Evolutionary conservation across 2,888 invertebrate species (phyloP), one percentile per base, ranked within the genome.

Genomic region (Cremastinae sp.): DNA sequence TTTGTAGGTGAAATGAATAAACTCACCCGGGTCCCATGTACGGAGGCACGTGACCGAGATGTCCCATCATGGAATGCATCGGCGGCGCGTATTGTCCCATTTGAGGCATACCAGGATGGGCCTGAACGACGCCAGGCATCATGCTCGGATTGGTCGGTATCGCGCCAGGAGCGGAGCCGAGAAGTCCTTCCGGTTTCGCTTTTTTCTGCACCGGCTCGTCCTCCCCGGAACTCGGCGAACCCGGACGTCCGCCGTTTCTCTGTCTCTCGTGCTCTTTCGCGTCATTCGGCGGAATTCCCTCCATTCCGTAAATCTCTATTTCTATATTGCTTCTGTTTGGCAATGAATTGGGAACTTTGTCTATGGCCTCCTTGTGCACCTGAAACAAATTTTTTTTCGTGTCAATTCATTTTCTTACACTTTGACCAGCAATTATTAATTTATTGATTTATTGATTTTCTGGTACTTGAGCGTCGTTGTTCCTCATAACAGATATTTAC

Each of bases 251-350:
- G 88, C 92, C 90, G 81, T 93, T 92, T 89, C 96, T 96, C 89
- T 96, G 96, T 84, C 95, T 93, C 91, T 98, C 98, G 91, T 98
- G 98, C 88, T 97, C 97, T 89, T 95, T 95, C 79, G 98, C 90
- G 92, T 99, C 98, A 85, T 96, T 96, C 68, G 96, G 94, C 34
- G 99, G 99, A 87, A 99, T 99, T 84, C 99, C 99, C 93, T 99
- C 99, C 99, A 99, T 99, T 82, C 99, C 99, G 92, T 99, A 99
- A 88, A 99, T 99, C 93, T 99, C 99, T 90, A 99, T 97, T 92
- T 99, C 98, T 89, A 98, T 98, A 92, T 98, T 98, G 88, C 97
- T 97, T 90, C 99, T 94, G 91, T 97, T 97, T 85, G 98, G 98
- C 89, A 99, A 91, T 79, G 99, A 97, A 92, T 98, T 99, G 83